phyloP scores from a whole-genome alignment of 1,140 invertebrate species.

The Leguminivora glycinivorella region DNA sequence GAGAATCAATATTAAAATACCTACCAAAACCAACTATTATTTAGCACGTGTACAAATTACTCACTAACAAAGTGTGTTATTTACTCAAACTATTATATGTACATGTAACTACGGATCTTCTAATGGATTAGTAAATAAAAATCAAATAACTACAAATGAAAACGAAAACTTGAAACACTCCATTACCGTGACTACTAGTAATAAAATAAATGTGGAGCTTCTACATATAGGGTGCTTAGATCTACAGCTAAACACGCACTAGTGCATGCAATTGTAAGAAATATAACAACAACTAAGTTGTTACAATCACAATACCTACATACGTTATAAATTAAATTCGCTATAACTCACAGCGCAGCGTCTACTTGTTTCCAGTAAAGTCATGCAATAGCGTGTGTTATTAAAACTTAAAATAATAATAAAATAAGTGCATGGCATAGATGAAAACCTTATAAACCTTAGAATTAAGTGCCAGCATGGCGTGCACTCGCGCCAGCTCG shows the following conservation, averaged over 20 bases:
- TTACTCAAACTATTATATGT: not conserved
- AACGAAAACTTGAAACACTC: not conserved
- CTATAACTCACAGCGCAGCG: not conserved
- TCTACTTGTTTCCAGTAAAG: not conserved
- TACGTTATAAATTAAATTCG: not conserved
- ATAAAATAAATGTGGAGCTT: not conserved
- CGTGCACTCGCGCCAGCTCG: conserved; percentile 89
- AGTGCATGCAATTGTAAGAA: not conserved
- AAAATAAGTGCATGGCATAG: conserved; percentile 71
- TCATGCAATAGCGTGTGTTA: conserved; percentile 5
- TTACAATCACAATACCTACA: not conserved
- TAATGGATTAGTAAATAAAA: not conserved
- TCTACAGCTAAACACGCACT: conserved; percentile 6
- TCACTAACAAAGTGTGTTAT: not conserved
- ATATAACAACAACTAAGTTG: not conserved
- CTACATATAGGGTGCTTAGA: conserved; percentile 8
- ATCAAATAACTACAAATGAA: not conserved
- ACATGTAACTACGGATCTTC: not conserved
- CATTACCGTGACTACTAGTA: not conserved
- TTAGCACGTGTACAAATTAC: not conserved
- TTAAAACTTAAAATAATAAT: conserved; percentile 31
- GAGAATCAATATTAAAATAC: too few relatives aligned
- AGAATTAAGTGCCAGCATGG: conserved; percentile 92
- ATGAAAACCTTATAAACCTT: conserved; percentile 85
- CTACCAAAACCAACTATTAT: conserved; percentile 8